These are phyloP conservation scores for Seison nebaliae DNA, from an alignment of 1,140 invertebrate genomes.

Conservation along the genomic window DNA sequence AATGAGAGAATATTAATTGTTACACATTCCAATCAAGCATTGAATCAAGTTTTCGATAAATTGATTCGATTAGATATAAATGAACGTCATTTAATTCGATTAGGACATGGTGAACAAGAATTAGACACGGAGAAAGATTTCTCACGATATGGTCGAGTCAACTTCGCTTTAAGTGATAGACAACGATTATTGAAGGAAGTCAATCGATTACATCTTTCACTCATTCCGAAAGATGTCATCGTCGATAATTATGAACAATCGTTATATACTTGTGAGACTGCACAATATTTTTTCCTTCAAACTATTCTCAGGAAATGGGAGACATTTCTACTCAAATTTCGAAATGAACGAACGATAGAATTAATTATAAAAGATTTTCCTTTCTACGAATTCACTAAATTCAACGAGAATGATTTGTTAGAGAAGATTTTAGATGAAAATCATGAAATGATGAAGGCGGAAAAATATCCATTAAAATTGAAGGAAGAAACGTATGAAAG, in stretches of 20 bases:
- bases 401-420: conserved; percentile 55
- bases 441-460: conserved; percentile 56
- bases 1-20: conserved; percentile 91
- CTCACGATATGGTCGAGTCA: conserved; percentile 84
- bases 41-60: conserved; percentile 98
- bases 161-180: conserved; percentile 78
- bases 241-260: conserved; percentile 1
- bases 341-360: conserved; percentile 17
- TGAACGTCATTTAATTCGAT: conserved; percentile 76
- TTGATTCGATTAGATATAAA: conserved; percentile 92
- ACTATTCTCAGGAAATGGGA: conserved; percentile 56
- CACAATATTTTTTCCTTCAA: conserved; percentile 44
- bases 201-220: conserved; percentile 51
- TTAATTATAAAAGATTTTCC: conserved; percentile 48
- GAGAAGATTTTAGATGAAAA: conserved; percentile 53
- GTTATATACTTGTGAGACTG: conserved; percentile 89
- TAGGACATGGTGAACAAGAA: conserved; percentile 96
- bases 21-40: conserved; percentile 88
- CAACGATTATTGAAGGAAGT: conserved; percentile 66
- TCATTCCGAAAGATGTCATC: conserved; percentile 56
- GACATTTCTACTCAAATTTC: conserved; percentile 39
- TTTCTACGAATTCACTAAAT: conserved; percentile 31
- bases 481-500: too few species aligned
- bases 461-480: too few species aligned
- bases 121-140: conserved; percentile 96